Evolutionary conservation across 2,888 invertebrate species (phyloP).

Genomic region (Automeris io): DNA sequence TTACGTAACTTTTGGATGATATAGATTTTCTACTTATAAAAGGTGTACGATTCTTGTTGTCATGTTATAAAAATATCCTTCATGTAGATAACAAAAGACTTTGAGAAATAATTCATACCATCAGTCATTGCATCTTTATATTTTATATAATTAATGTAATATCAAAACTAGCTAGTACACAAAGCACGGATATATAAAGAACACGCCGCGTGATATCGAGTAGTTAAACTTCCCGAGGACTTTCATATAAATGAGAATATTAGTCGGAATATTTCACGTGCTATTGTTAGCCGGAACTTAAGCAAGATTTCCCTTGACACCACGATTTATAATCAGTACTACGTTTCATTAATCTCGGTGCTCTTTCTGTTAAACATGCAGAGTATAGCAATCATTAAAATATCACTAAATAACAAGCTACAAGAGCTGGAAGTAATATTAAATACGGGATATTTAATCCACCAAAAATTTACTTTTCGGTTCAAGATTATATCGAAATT

Average conservation of each 20-base stretch:
- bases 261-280: conserved; percentile 49
- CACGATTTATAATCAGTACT: conserved; percentile 55
- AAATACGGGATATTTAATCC: background rate
- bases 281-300: conserved; percentile 51
- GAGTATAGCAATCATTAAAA: conserved; percentile 6
- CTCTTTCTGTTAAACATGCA: conserved; percentile 36
- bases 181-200: conserved; percentile 21
- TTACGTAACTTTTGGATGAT: too few species aligned
- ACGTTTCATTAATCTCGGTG: conserved; percentile 46
- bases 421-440: background rate
- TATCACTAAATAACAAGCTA: background rate
- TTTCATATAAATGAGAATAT: conserved; percentile 44
- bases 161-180: too few species aligned
- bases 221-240: conserved; percentile 35
- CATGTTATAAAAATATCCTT: too few species aligned
- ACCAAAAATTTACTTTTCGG: background rate
- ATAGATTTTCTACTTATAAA: too few species aligned
- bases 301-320: conserved; percentile 58
- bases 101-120: too few species aligned
- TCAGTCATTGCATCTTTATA: too few species aligned
- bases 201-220: conserved; percentile 33
- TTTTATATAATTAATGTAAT: too few species aligned
- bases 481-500: background rate
- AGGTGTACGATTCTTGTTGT: too few species aligned
- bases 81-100: too few species aligned